Evolutionary conservation across 2,113 vertebrate species (phyloP).

Genomic region (Gambusia affinis): DNA sequence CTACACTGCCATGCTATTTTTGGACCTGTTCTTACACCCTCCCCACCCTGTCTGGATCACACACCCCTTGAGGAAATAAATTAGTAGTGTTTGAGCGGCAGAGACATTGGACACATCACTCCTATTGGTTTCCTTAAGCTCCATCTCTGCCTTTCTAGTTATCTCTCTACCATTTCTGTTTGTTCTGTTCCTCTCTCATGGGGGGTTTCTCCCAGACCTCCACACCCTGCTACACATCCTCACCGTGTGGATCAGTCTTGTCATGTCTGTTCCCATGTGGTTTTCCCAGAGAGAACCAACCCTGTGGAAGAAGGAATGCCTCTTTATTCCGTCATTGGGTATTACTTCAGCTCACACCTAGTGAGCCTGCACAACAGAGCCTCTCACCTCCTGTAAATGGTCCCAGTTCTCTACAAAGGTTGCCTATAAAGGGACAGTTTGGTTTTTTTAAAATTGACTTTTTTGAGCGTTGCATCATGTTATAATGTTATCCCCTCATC

Average conservation of each 20-base stretch:
- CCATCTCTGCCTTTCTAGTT: constrained; percentile 32
- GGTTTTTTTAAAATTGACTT: too few species aligned
- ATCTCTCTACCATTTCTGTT: constrained; percentile 15
- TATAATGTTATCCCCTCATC: too few species aligned
- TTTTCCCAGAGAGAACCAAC: constrained; percentile 41
- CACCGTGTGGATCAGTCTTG: not conserved
- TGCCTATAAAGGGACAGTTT: not conserved
- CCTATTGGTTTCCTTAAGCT: constrained; percentile 34
- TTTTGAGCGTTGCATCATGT: too few species aligned
- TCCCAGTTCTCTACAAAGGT: too few species aligned
- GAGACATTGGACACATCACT: not conserved
- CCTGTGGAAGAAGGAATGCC: constrained; percentile 69
- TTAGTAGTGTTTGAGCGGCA: too few species aligned
- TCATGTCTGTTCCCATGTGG: constrained; percentile 32
- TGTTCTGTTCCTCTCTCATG: not conserved
- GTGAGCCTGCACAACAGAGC: constrained; percentile 39
- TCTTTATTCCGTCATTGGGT: constrained; percentile 68
- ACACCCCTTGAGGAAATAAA: too few species aligned
- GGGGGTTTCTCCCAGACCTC: not conserved
- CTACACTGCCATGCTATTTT: too few species aligned
- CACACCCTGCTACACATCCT: not conserved
- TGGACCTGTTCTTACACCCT: too few species aligned
- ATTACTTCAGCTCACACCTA: constrained; percentile 72
- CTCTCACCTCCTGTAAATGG: constrained; percentile 6
- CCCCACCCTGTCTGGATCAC: too few species aligned